Evolutionary conservation across 1,140 invertebrate species (phyloP).

Genomic region (Hestina assimilis): DNA sequence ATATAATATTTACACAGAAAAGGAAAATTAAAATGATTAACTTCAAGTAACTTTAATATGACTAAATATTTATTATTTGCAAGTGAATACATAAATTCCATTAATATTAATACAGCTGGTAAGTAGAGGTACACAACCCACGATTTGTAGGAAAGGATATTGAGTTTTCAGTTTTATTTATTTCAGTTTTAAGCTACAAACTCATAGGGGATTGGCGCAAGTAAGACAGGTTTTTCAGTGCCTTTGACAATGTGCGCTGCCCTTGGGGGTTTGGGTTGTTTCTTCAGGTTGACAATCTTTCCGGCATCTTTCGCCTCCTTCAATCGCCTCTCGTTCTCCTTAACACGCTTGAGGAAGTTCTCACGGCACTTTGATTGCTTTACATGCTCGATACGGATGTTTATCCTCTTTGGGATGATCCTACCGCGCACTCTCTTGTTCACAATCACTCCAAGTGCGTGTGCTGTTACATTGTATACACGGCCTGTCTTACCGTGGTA

Average conservation of each 20-base stretch:
- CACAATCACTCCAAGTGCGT: conserved; percentile 99
- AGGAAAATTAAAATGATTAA: not conserved
- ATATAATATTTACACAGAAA: not conserved
- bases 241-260: conserved; percentile 93
- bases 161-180: too few relatives aligned
- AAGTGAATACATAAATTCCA: too few relatives aligned
- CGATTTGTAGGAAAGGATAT: too few relatives aligned
- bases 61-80: too few relatives aligned
- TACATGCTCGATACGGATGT: conserved; percentile 98
- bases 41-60: too few relatives aligned
- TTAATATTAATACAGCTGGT: too few relatives aligned
- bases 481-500: conserved; percentile 99
- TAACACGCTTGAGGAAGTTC: conserved; percentile 96
- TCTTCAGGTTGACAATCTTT: conserved; percentile 85
- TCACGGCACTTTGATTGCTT: conserved; percentile 97
- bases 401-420: conserved; percentile 97
- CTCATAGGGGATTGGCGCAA: conserved; percentile 97
- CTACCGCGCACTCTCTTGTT: conserved; percentile 97
- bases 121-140: too few relatives aligned
- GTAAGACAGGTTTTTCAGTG: conserved; percentile 86
- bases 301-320: conserved; percentile 91
- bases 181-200: conserved; percentile 93
- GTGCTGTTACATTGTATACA: conserved; percentile 98
- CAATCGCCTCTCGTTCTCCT: conserved; percentile 91
- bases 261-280: conserved; percentile 91